Evolutionary conservation across 2,113 vertebrate species (phyloP).

Genomic region (Ranitomeya variabilis): DNA sequence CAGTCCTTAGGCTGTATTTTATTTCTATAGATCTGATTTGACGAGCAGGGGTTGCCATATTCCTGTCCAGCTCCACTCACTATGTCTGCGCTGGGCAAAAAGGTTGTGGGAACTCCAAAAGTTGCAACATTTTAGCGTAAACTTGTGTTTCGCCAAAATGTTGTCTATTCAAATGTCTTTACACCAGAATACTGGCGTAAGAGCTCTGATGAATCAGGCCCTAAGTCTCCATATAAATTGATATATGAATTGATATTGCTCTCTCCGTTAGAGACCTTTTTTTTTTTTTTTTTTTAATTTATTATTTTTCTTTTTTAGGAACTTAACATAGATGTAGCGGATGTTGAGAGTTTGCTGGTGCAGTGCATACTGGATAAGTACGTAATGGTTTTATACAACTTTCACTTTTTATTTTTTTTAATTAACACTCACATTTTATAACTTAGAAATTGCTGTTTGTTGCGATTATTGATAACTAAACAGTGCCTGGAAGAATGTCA

Average conservation of each 20-base stretch:
- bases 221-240: background rate
- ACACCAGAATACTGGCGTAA: too few relatives aligned
- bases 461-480: background rate
- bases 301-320: constrained; percentile 76
- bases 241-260: background rate
- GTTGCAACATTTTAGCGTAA: too few relatives aligned
- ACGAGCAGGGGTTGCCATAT: too few relatives aligned
- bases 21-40: too few relatives aligned
- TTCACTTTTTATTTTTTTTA: background rate
- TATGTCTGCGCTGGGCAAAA: too few relatives aligned
- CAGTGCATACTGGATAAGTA: constrained; percentile 99
- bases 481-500: background rate
- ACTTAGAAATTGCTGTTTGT: background rate
- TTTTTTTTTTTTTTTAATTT: background rate
- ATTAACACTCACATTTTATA: background rate
- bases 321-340: constrained; percentile 98
- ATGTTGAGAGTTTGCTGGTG: constrained; percentile 99
- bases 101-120: too few relatives aligned
- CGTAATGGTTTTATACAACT: constrained; percentile 64
- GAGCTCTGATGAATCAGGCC: too few relatives aligned
- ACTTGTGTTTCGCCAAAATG: too few relatives aligned
- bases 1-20: too few relatives aligned
- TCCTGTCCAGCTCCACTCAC: too few relatives aligned
- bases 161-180: too few relatives aligned
- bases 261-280: background rate